A percentile compares a stretch with the other conserved stretches of the same genome.
phyloP scores from a whole-genome alignment of 2,888 invertebrate genomes.

The Synanthedon andrenaeformis region DNA sequence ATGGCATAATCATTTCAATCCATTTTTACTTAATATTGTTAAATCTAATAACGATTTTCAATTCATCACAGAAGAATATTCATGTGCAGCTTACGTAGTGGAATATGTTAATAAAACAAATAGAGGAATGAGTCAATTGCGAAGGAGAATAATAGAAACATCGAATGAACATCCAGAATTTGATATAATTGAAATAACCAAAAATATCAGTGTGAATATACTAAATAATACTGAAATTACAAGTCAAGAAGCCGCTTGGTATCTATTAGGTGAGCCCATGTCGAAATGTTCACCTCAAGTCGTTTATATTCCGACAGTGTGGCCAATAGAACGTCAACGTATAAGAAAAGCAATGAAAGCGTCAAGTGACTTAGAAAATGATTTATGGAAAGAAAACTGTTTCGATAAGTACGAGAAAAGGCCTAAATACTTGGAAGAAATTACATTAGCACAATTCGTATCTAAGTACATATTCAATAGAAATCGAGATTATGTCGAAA shows the following conservation, averaged over 20 bases:
- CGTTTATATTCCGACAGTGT: conserved; percentile 19
- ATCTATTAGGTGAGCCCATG: conserved; percentile 14
- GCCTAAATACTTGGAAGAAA: conserved; percentile 23
- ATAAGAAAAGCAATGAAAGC: conserved; percentile 30
- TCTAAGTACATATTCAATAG: conserved; percentile 18
- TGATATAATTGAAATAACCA: conserved; percentile 15
- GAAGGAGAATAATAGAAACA: conserved; percentile 21
- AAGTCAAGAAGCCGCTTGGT: conserved; percentile 37
- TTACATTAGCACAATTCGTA: conserved; percentile 37
- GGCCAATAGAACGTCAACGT: conserved; percentile 27
- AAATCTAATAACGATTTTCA: conserved; percentile 36
- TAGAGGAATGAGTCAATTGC: conserved; percentile 30
- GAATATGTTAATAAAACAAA: conserved; percentile 39
- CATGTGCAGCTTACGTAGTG: conserved; percentile 37
- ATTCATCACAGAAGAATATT: conserved; percentile 35
- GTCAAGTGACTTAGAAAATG: conserved; percentile 25
- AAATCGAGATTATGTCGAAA: conserved; percentile 13
- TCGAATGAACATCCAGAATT: conserved; percentile 21
- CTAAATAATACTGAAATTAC: conserved; percentile 17
- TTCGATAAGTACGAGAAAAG: conserved; percentile 39
- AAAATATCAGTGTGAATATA: conserved; percentile 15
- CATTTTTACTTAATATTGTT: conserved; percentile 24
- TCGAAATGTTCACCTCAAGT: conserved; percentile 9
- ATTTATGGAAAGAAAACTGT: conserved; percentile 42
- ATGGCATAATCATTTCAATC: conserved; percentile 39